Conservation (phyloP, 1,140 invertebrate species). For the Bombus impatiens region DNA sequence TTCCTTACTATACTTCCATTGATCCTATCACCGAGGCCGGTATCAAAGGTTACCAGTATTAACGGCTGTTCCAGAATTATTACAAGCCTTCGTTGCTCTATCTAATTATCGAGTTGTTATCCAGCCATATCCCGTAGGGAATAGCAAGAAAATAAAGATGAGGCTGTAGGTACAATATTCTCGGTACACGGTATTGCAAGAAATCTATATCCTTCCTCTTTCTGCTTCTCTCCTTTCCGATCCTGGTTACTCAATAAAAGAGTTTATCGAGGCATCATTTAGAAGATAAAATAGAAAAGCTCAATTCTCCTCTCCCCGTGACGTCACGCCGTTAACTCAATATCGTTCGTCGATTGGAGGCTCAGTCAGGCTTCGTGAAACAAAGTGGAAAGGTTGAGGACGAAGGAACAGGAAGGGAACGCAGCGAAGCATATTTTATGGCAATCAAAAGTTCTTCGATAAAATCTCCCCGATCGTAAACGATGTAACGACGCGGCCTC, state of each 20-base stretch:
- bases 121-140: conserved; percentile 6
- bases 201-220: conserved; percentile 1
- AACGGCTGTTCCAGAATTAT: conserved; percentile 7
- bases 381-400: background rate
- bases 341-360: conserved; percentile 17
- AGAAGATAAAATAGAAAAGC: conserved; percentile 60
- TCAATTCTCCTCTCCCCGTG: background rate
- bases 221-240: background rate
- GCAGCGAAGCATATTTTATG: conserved; percentile 43
- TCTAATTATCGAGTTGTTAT: conserved; percentile 52
- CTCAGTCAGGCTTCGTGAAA: background rate
- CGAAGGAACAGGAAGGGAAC: too few relatives aligned
- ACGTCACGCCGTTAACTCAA: conserved; percentile 28
- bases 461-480: conserved; percentile 61
- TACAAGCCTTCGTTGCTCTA: conserved; percentile 8
- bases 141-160: background rate
- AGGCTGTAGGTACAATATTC: background rate
- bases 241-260: conserved; percentile 50
- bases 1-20: background rate
- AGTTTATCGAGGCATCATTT: conserved; percentile 57
- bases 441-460: conserved; percentile 56
- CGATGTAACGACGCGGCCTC: conserved; percentile 39
- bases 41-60: background rate
- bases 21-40: background rate
- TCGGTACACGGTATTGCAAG: conserved; percentile 11